Conservation (phyloP, 2,113 vertebrate genomes). For the Chrysemys picta region DNA sequence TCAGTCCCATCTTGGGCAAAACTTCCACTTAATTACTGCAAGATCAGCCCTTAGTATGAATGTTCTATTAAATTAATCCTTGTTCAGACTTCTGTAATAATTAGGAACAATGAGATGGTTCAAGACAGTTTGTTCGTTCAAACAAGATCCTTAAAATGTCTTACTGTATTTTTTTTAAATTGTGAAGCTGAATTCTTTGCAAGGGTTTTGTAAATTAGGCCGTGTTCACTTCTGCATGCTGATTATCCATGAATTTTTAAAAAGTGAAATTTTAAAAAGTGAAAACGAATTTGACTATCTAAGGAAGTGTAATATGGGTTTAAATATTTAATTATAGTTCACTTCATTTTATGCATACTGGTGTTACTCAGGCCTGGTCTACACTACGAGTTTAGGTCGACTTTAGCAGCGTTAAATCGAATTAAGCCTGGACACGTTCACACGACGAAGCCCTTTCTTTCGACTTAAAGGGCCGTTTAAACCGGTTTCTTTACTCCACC, state of each 20-base stretch:
- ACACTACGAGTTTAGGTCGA: too few species aligned
- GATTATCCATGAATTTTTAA: background rate
- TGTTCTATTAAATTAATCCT: background rate
- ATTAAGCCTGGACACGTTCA: too few species aligned
- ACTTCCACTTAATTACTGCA: background rate
- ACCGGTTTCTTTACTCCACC: too few species aligned
- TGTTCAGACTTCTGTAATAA: background rate
- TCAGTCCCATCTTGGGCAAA: background rate
- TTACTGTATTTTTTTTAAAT: background rate
- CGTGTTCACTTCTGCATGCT: background rate
- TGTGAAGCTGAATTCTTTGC: background rate
- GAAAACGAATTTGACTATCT: background rate
- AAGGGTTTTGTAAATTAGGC: background rate
- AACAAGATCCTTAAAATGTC: background rate
- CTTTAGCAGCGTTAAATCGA: too few species aligned
- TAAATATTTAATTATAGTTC: background rate
- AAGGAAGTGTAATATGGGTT: background rate
- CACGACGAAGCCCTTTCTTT: too few species aligned
- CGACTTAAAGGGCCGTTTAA: too few species aligned
- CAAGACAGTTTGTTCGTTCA: background rate
- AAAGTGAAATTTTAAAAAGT: background rate
- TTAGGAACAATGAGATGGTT: background rate
- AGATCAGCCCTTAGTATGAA: background rate
- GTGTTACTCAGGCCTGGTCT: background rate
- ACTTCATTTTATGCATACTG: background rate